A percentile compares a stretch with the other conserved stretches of the same genome.
phyloP scores from a whole-genome alignment of 2,888 invertebrate species.

The Ormyrus thymus region DNA sequence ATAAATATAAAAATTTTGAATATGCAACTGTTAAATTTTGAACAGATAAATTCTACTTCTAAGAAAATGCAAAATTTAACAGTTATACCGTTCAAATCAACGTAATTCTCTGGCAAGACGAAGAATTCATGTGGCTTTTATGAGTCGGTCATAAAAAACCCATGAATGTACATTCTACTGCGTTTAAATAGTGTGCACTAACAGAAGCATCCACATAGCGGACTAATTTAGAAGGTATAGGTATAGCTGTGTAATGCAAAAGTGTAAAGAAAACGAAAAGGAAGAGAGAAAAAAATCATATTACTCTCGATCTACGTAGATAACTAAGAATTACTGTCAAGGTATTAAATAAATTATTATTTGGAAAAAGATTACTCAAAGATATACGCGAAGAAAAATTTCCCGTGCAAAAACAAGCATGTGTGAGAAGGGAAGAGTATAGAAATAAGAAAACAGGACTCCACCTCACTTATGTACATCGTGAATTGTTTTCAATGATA shows the following conservation, averaged over 20 bases:
- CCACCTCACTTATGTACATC: conserved; percentile 50
- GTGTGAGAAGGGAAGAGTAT: conserved; percentile 27
- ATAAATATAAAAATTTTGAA: conserved; percentile 39
- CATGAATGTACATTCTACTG: conserved; percentile 17
- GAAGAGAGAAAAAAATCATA: no score
- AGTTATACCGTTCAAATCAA: conserved; percentile 36
- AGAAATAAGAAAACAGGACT: conserved; percentile 38
- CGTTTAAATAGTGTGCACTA: conserved; percentile 11
- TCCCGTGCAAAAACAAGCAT: conserved; percentile 10
- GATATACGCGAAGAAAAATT: conserved; percentile 14
- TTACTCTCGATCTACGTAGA: conserved; percentile 1
- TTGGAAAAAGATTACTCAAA: conserved; percentile 25
- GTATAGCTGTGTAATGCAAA: not conserved
- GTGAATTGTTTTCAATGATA: conserved; percentile 27
- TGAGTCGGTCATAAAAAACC: conserved; percentile 26
- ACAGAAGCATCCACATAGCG: not conserved
- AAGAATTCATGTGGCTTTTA: conserved; percentile 17
- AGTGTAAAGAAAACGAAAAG: no score
- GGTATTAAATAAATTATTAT: conserved; percentile 42
- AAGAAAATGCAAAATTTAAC: conserved; percentile 18
- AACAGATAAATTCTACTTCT: conserved; percentile 16
- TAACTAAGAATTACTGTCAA: not conserved
- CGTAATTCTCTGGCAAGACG: conserved; percentile 5
- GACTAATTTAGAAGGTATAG: not conserved
- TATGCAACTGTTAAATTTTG: conserved; percentile 21